Conservation (phyloP, 1,140 invertebrate genomes). For the Trichonephila clavata region DNA sequence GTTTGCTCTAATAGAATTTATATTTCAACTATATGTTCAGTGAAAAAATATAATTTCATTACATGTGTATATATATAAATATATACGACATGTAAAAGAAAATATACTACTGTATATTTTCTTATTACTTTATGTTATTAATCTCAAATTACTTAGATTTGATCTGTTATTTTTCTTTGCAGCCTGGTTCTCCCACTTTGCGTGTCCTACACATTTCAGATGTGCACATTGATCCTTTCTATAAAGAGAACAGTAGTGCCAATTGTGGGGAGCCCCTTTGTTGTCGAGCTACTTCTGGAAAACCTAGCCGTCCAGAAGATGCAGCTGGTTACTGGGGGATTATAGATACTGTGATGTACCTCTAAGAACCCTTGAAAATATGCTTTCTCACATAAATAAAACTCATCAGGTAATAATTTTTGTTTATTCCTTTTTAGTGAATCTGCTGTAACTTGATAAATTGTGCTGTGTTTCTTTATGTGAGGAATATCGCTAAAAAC, state of each 20-base stretch:
- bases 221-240: constrained; percentile 95
- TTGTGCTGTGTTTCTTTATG: too few species aligned
- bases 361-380: constrained; percentile 93
- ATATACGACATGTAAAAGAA: too few species aligned
- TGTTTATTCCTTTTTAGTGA: not conserved
- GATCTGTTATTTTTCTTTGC: not conserved
- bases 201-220: constrained; percentile 96
- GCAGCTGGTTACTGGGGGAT: constrained; percentile 95
- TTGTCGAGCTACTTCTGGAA: constrained; percentile 85
- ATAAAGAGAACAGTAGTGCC: constrained; percentile 93
- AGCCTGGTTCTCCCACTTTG: constrained; percentile 86
- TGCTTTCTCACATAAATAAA: constrained; percentile 92
- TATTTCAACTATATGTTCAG: too few species aligned
- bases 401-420: constrained; percentile 87
- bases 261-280: constrained; percentile 95
- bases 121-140: too few species aligned
- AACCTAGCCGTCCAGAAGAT: constrained; percentile 85
- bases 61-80: too few species aligned
- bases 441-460: too few species aligned
- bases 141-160: too few species aligned
- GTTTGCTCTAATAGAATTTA: too few species aligned
- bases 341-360: constrained; percentile 94
- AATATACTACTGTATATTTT: too few species aligned
- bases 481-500: too few species aligned
- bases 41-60: too few species aligned